These are phyloP conservation scores for Lasioglossum albipes DNA, from an alignment of 1,140 invertebrate genomes.

Conservation along the genomic window DNA sequence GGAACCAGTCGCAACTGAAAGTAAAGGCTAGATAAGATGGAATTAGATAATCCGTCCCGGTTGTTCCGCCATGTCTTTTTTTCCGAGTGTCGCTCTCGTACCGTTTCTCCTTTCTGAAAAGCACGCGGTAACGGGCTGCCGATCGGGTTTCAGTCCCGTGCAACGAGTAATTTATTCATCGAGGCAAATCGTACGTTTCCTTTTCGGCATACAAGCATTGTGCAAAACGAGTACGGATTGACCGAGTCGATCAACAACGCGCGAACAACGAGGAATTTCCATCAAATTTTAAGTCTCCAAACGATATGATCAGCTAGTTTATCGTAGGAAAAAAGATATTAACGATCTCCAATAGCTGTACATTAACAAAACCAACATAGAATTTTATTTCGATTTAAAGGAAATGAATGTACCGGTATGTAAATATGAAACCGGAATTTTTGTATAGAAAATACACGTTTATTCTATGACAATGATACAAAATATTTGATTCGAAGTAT, in stretches of 20 bases:
- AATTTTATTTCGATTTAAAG: too few species aligned
- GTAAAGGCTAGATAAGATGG: slow-evolving; percentile 51
- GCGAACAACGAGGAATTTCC: too few species aligned
- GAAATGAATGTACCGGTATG: too few species aligned
- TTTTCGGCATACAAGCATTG: background rate
- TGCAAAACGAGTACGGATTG: background rate
- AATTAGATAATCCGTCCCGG: slow-evolving; percentile 53
- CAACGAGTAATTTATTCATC: slow-evolving; percentile 16
- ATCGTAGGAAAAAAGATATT: too few species aligned
- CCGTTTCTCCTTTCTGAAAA: slow-evolving; percentile 25
- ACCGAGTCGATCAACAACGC: background rate
- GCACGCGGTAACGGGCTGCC: background rate
- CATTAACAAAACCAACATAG: too few species aligned
- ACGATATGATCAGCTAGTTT: too few species aligned
- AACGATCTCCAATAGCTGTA: too few species aligned
- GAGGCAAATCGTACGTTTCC: slow-evolving; percentile 1
- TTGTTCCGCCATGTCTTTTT: slow-evolving; percentile 9
- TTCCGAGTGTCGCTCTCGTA: slow-evolving; percentile 13
- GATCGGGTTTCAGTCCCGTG: slow-evolving; percentile 12
- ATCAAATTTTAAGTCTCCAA: too few species aligned
- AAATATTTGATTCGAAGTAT: too few species aligned
- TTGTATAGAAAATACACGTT: too few species aligned
- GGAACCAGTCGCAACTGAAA: slow-evolving; percentile 56
- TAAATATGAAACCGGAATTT: too few species aligned
- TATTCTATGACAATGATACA: too few species aligned